Base-by-base conservation (phyloP, 2,888 invertebrate species). In the Thymelicus acteon region DNA sequence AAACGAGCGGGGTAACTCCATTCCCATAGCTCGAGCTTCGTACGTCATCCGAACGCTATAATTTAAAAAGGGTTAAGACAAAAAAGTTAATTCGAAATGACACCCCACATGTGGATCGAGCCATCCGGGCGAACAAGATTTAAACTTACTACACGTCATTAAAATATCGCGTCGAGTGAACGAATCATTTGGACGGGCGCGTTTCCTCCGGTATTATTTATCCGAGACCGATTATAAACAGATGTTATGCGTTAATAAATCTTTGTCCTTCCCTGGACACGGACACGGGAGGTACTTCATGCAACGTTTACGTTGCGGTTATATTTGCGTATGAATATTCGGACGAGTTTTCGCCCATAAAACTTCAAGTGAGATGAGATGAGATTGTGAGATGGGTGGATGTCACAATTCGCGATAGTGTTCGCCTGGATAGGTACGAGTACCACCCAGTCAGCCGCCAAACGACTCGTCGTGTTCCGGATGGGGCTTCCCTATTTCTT, bases 21-120 rank as follows among this genome's bases (percentile, higher is more conserved):
- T 90, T 91, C 91, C 89, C 92, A 91, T 89, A 85, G 80, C 80
- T 79, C 39, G n/a, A 6, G 52, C 68, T 8, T 40, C 40, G 64
- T 65, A 70, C 89, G 88, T 90, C 89, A 91, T 82, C 72, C 82
- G 75, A 82, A 84, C 80, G 83, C 82, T 85, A 88, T 89, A 89
- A 90, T 90, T 90, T 85, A 86, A 89, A 87, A 91, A 90, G 90
- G 91, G 91, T 89, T 91, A 85, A 87, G 83, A 88, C 80, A 89
- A 91, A 90, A 85, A 80, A 77, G 82, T 83, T 84, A 83, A 85
- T 85, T 85, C 85, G 78, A 82, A 85, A 83, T 84, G 85, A 85
- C 86, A 85, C 83, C 84, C 82, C 85, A 85, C 80, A 84, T 85
- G 85, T 80, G 82, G 75, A 31, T 31, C 31, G 31, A 81, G 74